Evolutionary conservation across 2,113 vertebrate species (phyloP).

Genomic region (Phalacrocorax pelagicus): DNA sequence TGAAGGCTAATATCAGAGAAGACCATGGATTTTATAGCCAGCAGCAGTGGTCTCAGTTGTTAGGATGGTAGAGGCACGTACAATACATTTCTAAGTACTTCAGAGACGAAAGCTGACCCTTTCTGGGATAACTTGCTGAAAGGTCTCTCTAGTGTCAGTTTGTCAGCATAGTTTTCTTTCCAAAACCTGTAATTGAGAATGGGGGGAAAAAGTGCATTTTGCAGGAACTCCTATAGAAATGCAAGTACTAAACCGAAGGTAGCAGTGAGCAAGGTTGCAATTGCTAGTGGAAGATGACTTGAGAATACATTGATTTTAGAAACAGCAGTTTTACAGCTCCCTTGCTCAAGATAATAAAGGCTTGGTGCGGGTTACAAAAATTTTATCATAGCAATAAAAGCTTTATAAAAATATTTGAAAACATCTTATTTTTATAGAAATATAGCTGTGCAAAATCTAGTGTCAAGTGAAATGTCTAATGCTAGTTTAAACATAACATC

Average conservation of each 20-base stretch:
- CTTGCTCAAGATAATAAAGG: constrained; percentile 44
- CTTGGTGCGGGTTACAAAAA: constrained; percentile 10
- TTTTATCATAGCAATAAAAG: constrained; percentile 33
- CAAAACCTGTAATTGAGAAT: constrained; percentile 6
- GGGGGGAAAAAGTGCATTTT: neutral
- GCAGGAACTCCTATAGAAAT: neutral
- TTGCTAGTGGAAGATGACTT: neutral
- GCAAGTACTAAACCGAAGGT: neutral
- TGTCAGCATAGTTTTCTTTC: neutral
- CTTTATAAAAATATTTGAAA: constrained; percentile 57
- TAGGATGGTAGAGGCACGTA: neutral
- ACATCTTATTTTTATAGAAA: constrained; percentile 44
- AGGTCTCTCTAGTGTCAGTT: constrained; percentile 1
- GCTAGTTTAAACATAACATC: neutral
- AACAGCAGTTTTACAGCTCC: constrained; percentile 1
- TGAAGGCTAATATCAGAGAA: constrained; percentile 25
- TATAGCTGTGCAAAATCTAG: constrained; percentile 28
- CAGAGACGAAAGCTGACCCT: constrained; percentile 23
- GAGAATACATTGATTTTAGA: constrained; percentile 46
- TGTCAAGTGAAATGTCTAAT: neutral
- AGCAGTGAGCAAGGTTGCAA: neutral
- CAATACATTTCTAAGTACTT: constrained; percentile 28
- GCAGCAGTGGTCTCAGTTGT: constrained; percentile 14
- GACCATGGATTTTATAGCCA: constrained; percentile 11
- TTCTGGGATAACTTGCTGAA: constrained; percentile 15